Percentiles rank a stretch among this genome's conserved stretches.
Conservation (phyloP, 2,113 vertebrate species). For the Acanthisitta chloris region DNA sequence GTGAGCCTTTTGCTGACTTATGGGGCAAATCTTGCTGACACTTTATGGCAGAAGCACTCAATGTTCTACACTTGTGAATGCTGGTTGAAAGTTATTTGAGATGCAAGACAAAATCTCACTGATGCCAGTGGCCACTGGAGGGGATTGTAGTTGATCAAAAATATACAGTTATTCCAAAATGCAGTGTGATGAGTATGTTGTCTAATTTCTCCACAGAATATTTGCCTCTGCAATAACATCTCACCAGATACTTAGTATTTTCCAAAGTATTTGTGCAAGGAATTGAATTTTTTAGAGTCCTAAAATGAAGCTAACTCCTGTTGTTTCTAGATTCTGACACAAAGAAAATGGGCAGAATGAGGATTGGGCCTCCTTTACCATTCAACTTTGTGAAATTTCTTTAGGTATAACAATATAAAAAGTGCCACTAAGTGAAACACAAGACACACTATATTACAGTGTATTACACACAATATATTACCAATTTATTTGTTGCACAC, state of each 20-base stretch:
- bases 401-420: neutral
- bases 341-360: neutral
- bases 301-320: neutral
- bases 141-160: neutral
- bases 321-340: neutral
- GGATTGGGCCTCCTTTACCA: neutral
- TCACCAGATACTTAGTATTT: neutral
- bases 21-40: rapidly evolving
- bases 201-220: neutral
- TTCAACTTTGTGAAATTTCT: neutral
- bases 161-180: neutral
- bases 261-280: neutral
- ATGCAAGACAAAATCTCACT: neutral
- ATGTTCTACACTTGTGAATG: neutral
- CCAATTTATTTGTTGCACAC: neutral
- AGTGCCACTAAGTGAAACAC: neutral
- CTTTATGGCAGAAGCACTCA: neutral
- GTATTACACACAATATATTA: neutral
- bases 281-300: neutral
- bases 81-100: neutral
- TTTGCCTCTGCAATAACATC: neutral
- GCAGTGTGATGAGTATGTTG: neutral
- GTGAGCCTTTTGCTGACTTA: neutral
- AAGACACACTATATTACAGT: neutral
- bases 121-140: neutral